These are phyloP conservation scores for Guaruba guarouba DNA, from an alignment of 2,113 vertebrate species.

Conservation along the genomic window DNA sequence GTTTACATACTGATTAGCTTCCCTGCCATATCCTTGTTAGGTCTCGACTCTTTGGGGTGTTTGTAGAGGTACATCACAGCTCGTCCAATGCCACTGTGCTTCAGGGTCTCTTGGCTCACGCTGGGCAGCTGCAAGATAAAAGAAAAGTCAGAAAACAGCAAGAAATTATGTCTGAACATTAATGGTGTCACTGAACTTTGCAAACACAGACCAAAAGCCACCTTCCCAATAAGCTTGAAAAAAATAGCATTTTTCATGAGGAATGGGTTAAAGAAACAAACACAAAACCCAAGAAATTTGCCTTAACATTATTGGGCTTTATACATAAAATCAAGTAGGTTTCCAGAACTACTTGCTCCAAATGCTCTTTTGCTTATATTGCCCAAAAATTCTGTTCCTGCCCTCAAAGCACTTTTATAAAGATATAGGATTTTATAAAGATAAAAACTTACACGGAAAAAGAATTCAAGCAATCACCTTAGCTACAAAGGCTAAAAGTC, in stretches of 20 bases:
- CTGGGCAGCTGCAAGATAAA: constrained; percentile 85
- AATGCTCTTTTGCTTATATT: neutral
- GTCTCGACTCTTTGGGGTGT: constrained; percentile 93
- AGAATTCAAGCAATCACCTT: neutral
- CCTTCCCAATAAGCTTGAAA: neutral
- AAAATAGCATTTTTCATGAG: neutral
- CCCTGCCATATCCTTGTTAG: constrained; percentile 96
- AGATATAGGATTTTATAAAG: neutral
- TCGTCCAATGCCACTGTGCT: constrained; percentile 95
- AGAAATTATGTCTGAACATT: neutral
- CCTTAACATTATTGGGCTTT: neutral
- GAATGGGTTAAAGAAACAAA: neutral
- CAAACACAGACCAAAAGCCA: neutral
- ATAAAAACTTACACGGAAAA: neutral
- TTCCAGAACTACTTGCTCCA: neutral
- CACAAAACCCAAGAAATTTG: neutral
- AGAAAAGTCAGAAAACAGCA: neutral
- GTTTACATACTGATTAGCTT: constrained; percentile 93
- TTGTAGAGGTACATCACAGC: constrained; percentile 99
- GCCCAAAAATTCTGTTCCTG: neutral
- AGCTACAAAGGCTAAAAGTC: neutral
- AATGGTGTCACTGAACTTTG: neutral
- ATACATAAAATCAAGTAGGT: neutral
- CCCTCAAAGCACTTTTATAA: neutral
- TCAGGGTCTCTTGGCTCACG: constrained; percentile 96